phyloP scores from a whole-genome alignment of 2,113 vertebrate genomes.

The Erythrocebus patas region DNA sequence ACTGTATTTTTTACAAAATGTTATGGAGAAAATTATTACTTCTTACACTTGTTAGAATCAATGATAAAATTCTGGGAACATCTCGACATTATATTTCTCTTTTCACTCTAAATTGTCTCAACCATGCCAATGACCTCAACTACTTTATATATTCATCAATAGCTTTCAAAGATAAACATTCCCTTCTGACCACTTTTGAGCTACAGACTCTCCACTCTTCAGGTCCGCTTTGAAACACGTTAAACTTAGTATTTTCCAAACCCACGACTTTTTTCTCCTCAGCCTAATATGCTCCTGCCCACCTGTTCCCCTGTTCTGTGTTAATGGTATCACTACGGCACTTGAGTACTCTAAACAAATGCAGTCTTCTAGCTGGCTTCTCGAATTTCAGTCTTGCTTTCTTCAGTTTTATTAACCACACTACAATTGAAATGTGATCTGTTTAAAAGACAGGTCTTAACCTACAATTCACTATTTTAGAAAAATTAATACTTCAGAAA shows the following conservation, averaged over 20 bases:
- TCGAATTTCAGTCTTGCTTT: neutral
- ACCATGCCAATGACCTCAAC: neutral
- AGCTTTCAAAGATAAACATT: neutral
- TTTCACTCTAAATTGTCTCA: neutral
- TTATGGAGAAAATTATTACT: constrained; percentile 33
- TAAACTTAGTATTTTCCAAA: neutral
- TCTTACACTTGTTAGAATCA: constrained; percentile 17
- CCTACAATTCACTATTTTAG: neutral
- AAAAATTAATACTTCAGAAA: neutral
- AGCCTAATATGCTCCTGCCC: neutral
- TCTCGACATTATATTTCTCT: constrained; percentile 45
- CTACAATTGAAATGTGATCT: neutral
- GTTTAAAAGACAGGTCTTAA: neutral
- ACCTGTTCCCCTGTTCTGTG: neutral
- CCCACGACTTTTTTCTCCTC: neutral
- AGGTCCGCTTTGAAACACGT: neutral
- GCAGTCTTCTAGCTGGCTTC: neutral
- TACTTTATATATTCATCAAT: neutral
- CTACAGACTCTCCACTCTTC: neutral
- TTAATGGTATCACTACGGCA: neutral
- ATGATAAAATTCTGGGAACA: constrained; percentile 42
- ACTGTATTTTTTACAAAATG: constrained; percentile 34
- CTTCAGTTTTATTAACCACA: neutral
- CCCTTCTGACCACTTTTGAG: neutral
- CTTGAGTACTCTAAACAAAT: neutral